phyloP scores from a whole-genome alignment of 2,888 invertebrate species.

The Tachina grossa region DNA sequence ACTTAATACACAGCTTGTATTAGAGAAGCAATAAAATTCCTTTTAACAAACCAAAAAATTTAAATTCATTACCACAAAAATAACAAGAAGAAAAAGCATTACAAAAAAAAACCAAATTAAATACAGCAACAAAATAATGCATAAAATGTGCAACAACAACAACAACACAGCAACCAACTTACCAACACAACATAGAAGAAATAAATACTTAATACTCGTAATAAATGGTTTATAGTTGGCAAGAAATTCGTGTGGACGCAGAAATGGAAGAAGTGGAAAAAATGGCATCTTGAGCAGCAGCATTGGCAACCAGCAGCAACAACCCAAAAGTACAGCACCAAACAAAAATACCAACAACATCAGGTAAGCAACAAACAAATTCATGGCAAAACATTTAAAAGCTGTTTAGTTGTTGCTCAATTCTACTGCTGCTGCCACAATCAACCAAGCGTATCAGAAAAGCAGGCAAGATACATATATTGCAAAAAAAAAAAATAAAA shows the following conservation, averaged over 20 bases:
- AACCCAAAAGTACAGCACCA: slow-evolving; percentile 70
- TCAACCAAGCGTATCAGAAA: background rate
- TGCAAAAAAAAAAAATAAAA: background rate
- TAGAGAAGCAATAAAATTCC: slow-evolving; percentile 70
- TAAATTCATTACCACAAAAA: slow-evolving; percentile 66
- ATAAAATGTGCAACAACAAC: slow-evolving; percentile 41
- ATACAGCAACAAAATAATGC: slow-evolving; percentile 39
- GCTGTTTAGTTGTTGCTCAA: slow-evolving; percentile 61
- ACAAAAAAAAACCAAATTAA: slow-evolving; percentile 30
- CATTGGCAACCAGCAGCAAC: background rate
- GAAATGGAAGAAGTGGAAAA: background rate
- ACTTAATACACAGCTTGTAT: slow-evolving; percentile 64
- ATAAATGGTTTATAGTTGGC: slow-evolving; percentile 67
- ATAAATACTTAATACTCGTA: slow-evolving; percentile 50
- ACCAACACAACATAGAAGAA: slow-evolving; percentile 18
- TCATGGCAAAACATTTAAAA: slow-evolving; percentile 61
- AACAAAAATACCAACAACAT: slow-evolving; percentile 68
- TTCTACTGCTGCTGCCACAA: slow-evolving; percentile 3
- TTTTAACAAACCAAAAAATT: slow-evolving; percentile 57
- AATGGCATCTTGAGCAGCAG: slow-evolving; percentile 20
- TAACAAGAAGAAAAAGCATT: slow-evolving; percentile 23
- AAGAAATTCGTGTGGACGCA: slow-evolving; percentile 40
- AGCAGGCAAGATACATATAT: slow-evolving; percentile 23
- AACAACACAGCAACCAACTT: background rate
- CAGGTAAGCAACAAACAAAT: slow-evolving; percentile 55